Percentiles rank a stretch among this genome's conserved stretches.
Conservation (phyloP, 2,113 vertebrate genomes). For the Speoplatyrhinus poulsoni region DNA sequence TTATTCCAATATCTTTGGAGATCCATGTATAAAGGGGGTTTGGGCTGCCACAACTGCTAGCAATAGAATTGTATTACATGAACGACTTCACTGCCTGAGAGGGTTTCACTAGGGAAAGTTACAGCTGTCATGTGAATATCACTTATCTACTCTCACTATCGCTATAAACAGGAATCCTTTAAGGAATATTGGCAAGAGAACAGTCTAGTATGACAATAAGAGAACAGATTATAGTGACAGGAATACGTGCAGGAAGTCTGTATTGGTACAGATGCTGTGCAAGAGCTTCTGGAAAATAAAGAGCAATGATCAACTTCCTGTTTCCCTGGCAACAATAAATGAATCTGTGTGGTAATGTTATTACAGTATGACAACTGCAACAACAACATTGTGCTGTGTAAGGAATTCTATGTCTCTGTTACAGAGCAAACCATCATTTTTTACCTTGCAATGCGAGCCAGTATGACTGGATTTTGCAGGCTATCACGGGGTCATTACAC, state of each 20-base stretch:
- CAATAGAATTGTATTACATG: not conserved
- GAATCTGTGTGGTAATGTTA: not conserved
- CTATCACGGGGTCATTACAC: no score
- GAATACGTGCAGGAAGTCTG: not conserved
- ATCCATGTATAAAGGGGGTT: no score
- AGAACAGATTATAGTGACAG: not conserved
- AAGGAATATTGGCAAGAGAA: constrained; percentile 2
- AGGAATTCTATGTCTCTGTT: not conserved
- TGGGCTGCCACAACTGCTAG: no score
- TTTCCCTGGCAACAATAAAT: not conserved
- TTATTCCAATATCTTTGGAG: no score
- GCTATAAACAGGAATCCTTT: not conserved
- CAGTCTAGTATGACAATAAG: not conserved
- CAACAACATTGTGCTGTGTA: not conserved
- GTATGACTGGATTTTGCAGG: no score
- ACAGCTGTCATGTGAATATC: not conserved
- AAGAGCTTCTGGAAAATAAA: not conserved
- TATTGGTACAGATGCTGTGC: constrained; percentile 4
- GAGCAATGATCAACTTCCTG: not conserved
- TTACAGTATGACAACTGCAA: not conserved
- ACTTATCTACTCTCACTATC: not conserved
- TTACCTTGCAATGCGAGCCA: no score
- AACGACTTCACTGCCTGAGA: not conserved
- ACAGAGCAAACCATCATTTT: no score
- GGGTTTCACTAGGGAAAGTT: not conserved